These are phyloP conservation scores for Scaptomyza flava DNA, from an alignment of 2,888 invertebrate species.

Conservation along the genomic window DNA sequence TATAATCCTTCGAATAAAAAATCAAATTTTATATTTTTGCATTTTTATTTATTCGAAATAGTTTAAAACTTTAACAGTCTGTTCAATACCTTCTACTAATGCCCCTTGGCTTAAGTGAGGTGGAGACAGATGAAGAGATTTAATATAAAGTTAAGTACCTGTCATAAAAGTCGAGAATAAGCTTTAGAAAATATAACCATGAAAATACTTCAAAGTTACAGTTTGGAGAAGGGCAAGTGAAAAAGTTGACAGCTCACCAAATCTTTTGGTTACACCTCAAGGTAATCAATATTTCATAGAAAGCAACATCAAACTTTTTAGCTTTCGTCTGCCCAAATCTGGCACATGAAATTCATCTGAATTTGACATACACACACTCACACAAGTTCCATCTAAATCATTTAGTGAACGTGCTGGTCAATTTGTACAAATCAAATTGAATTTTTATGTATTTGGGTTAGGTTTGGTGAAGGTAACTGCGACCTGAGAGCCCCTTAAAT, in stretches of 20 bases:
- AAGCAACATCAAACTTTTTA: neutral
- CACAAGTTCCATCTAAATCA: constrained; percentile 6
- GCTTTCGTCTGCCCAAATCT: neutral
- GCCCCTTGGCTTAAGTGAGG: neutral
- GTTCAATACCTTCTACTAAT: constrained; percentile 1
- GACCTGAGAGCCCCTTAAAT: constrained; percentile 51
- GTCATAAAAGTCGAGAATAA: neutral
- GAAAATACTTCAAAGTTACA: neutral
- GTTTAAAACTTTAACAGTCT: neutral
- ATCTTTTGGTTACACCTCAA: constrained; percentile 4
- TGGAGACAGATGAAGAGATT: neutral
- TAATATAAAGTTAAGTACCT: constrained; percentile 1
- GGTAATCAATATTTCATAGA: constrained; percentile 10
- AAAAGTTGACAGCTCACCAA: neutral
- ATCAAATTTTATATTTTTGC: constrained; percentile 7
- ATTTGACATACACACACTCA: neutral
- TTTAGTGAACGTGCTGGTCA: constrained; percentile 34
- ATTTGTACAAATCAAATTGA: constrained; percentile 49
- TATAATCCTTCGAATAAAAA: constrained; percentile 5
- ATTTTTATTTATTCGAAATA: constrained; percentile 18
- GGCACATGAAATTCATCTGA: constrained; percentile 7
- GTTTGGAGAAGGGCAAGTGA: neutral
- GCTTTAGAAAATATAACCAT: constrained; percentile 6
- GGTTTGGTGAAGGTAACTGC: constrained; percentile 18
- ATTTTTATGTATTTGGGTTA: constrained; percentile 52